A percentile compares a stretch with the other conserved stretches of the same genome.
Conservation (phyloP, 1,140 invertebrate species). For the Asbolus verrucosus region DNA sequence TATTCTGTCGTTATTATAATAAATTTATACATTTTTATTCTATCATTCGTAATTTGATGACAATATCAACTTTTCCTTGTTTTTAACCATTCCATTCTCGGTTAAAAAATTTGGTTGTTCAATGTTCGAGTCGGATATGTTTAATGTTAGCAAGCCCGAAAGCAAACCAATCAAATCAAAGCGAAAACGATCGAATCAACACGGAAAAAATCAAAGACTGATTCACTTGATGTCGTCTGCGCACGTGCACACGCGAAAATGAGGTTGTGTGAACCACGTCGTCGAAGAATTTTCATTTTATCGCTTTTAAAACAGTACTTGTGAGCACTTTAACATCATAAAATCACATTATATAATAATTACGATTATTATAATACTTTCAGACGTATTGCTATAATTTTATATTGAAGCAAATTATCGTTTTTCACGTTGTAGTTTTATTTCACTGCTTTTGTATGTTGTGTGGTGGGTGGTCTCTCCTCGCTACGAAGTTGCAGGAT, state of each 20-base stretch:
- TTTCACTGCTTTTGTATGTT: constrained; percentile 23
- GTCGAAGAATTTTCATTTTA: background rate
- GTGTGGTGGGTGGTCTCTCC: background rate
- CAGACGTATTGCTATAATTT: constrained; percentile 44
- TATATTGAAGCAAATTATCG: constrained; percentile 46
- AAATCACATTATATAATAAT: constrained; percentile 53
- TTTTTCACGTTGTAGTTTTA: constrained; percentile 15
- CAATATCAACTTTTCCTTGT: too few species aligned
- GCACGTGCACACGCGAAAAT: too few species aligned
- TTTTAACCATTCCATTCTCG: too few species aligned
- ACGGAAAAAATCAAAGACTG: too few species aligned
- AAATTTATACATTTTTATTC: constrained; percentile 18
- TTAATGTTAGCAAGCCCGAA: constrained; percentile 2
- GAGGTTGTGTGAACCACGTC: too few species aligned
- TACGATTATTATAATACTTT: constrained; percentile 49
- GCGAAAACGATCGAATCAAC: constrained; percentile 2
- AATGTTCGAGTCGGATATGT: constrained; percentile 23
- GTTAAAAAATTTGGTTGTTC: too few species aligned
- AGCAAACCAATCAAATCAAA: constrained; percentile 30
- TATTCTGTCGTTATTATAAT: constrained; percentile 6
- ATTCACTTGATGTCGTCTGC: too few species aligned
- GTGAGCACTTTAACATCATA: constrained; percentile 43
- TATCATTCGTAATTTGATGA: constrained; percentile 11
- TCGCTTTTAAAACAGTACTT: constrained; percentile 37
- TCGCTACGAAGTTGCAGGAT: constrained; percentile 6